Evolutionary conservation across 2,113 vertebrate species (phyloP).

Genomic region (Centrocercus urophasianus): DNA sequence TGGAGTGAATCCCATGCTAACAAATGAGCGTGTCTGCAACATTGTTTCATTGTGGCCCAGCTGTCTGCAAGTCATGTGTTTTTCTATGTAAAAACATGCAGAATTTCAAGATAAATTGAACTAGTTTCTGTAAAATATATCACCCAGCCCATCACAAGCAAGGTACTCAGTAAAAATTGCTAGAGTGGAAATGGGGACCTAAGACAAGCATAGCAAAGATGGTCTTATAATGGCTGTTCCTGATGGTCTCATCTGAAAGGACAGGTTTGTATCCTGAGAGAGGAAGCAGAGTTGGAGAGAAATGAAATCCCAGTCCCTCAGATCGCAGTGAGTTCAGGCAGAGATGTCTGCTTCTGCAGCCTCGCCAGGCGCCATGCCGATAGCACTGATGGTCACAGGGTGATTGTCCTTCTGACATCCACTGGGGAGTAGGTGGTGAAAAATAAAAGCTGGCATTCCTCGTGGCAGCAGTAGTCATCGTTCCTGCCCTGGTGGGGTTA

Average conservation of each 20-base stretch:
- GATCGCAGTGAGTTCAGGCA: neutral
- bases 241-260: neutral
- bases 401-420: neutral
- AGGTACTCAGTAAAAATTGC: rapidly evolving
- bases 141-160: neutral
- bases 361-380: neutral
- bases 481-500: neutral
- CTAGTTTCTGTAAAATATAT: neutral
- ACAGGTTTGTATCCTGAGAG: neutral
- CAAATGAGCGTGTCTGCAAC: neutral
- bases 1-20: rapidly evolving
- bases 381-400: neutral
- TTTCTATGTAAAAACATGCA: neutral
- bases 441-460: neutral
- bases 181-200: neutral
- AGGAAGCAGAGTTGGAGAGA: neutral
- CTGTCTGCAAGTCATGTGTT: neutral
- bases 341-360: neutral
- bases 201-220: neutral
- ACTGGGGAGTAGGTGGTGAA: neutral
- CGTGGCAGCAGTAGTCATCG: neutral
- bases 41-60: neutral
- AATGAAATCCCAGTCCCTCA: neutral
- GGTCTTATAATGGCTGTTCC: neutral
- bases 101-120: neutral